Base-by-base conservation (phyloP, 2,113 vertebrate species). In the Felis catus region DNA sequence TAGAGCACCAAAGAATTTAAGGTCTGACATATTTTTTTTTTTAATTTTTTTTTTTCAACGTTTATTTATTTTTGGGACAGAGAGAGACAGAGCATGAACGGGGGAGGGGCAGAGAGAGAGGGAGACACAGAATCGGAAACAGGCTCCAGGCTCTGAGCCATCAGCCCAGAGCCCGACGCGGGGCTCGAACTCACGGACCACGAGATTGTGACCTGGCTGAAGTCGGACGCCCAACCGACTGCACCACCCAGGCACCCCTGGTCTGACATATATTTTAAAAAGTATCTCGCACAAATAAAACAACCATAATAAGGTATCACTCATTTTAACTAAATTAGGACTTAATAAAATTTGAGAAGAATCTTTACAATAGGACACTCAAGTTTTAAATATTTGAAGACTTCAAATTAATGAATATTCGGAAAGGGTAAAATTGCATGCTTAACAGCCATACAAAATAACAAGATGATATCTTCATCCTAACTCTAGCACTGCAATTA, bases 331-430 rank as follows among this genome's bases (percentile, higher is more conserved):
- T 90, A 91, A 68, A 96, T 71, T 71, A 83, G 45, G 33, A 94
- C n/a, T 68, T 95, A 89, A 89, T 6, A 81, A 92, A 91, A 89
- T 74, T 74, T 91, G 31, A 97, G 19, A 91, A 85, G 27, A 85
- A 73, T 45, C 48, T 66, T 73, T 78, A 94, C 88, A 94, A 92
- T 31, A 89, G 70, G 63, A 36, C 48, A 89, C 13, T 83, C 41
- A 88, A n/a, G 53, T 93, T 93, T 95, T 94, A 88, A 97, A 55
- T 93, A 95, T 53, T 86, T 86, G 73, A 96, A 91, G 31, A 87
- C n/a, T 89, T 71, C 29, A 61, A 65, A 25, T 82, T 79, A 91
- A 80, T 94, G 31, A 92, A 76, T 58, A 88, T 70, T 86, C 33
- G 94, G 7, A 74, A 41, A 97, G 45, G 25, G 86, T 94, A n/a